Conservation (phyloP, 2,113 vertebrate genomes). For the Perognathus longimembris region DNA sequence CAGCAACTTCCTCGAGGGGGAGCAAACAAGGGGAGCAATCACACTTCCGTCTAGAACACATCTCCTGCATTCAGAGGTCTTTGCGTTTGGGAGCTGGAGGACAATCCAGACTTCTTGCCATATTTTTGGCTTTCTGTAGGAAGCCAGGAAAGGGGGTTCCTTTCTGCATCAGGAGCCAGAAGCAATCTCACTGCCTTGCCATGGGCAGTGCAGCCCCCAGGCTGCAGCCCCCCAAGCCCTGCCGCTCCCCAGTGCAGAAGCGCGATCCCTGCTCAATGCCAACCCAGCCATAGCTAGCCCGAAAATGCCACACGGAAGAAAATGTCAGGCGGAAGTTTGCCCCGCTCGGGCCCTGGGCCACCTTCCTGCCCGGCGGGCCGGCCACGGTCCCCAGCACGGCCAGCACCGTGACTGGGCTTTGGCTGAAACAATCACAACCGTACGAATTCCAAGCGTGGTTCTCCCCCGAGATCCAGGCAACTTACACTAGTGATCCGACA, state of each 20-base stretch:
- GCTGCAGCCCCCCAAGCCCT: not conserved
- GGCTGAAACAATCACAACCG: constrained; percentile 50
- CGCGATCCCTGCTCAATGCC: not conserved
- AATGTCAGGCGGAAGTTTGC: not conserved
- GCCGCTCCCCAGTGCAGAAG: not conserved
- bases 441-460: constrained; percentile 53
- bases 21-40: not conserved
- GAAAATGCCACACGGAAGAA: constrained; percentile 46
- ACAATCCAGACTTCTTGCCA: not conserved
- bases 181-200: no score
- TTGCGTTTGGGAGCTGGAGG: constrained; percentile 35
- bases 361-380: not conserved
- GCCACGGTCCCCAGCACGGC: not conserved
- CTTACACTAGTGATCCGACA: constrained; percentile 80
- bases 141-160: not conserved
- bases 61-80: not conserved
- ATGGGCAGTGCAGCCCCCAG: not conserved
- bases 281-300: not conserved
- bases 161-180: not conserved
- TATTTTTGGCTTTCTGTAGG: not conserved
- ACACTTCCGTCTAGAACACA: constrained; percentile 37
- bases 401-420: constrained; percentile 3
- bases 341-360: not conserved
- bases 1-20: constrained; percentile 5
- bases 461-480: constrained; percentile 67